Evolutionary conservation across 2,113 vertebrate species (phyloP), one percentile per base, ranked within the genome.

Genomic region (Tragelaphus buxtoni): DNA sequence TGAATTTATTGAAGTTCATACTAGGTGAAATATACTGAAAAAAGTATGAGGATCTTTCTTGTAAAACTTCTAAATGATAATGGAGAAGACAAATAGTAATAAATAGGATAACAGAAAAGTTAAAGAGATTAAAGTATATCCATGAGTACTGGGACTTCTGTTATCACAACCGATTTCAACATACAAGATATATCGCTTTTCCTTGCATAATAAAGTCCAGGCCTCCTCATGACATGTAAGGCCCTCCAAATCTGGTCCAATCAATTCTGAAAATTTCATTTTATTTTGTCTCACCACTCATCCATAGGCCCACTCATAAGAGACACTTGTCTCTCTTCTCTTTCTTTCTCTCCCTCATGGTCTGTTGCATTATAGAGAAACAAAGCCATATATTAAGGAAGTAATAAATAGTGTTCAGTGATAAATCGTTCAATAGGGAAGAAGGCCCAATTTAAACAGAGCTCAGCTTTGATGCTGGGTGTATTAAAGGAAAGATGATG

Each of bases 181-280:
- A 65, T 8, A 61, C 20, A 42, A 20, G 7, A 7, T 32, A 1
- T 24, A 20, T 63, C 17, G 87, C 11, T 39, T 17, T 32, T 89
- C 3, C 2, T 26, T 76, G 1, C 16, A 74, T n/a, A 89, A 63
- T 55, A 12, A 74, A 56, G 17, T 49, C 10, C 12, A 22, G 2
- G 58, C 1, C 9, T 47, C 24, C 8, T 45, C 4, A n/a, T 9
- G 3, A 20, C 3, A 20, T 39, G 13, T 18, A 5, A 63, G 6
- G 9, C 3, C 26, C 10, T 20, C 20, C 12, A 39, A 55, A 17
- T 30, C 22, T 35, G 35, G 47, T 32, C 39, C 32, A 10, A n/a
- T 56, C 30, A 90, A 28, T 45, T 32, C 60, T 39, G 53, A 18
- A 13, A 47, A 11, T 51, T 81, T 72, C 9, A 5, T 10, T 84